Base-by-base conservation (phyloP, 2,113 vertebrate species). In the Xenopus laevis region DNA sequence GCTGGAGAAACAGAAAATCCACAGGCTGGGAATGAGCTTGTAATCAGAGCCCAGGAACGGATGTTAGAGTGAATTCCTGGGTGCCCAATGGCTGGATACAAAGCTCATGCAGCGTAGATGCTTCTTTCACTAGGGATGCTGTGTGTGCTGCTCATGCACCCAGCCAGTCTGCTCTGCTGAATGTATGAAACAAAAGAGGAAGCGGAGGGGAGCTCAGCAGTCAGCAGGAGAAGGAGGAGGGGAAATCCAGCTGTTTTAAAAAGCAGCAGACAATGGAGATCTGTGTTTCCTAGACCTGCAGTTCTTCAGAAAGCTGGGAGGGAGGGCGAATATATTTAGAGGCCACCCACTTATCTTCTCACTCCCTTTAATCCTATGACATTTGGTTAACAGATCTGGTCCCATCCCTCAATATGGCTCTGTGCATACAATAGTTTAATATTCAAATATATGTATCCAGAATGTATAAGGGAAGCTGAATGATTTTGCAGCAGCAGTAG, bases 181-280 rank as follows among this genome's bases (percentile, higher is more conserved):
- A 76, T 76, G 1, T 72, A 45, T 50, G 72, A 80, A 84, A 88
- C 86, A 88, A 87, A 86, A 81, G 74, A 81, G 81, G 79, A 78
- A 81, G 78, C 62, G 44, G 71, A 71, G 20, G 57, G 78, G 65
- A 75, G 73, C 55, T 67, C 72, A 66, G 74, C 45, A 73, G 65
- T 16, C 58, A 65, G 23, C 23, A 27, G 23, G 23, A 27, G 13
- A 50, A 50, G 71, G 63, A 73, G 13, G 78, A 74, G 74, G 81
- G 74, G 57, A 63, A 13, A 69, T 80, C 80, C 80, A 82, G 80
- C 80, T 82, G 80, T 78, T 82, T 53, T 52, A 63, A 53, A 53
- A 33, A 10, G 71, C 81, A 27, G 71, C 78, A 72, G 78, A 61
- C 72, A 33, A 72, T 23, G 64, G 53, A 65, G 70, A 47, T 63